Evolutionary conservation across 2,113 vertebrate species (phyloP).

Genomic region (Cacatua alba): DNA sequence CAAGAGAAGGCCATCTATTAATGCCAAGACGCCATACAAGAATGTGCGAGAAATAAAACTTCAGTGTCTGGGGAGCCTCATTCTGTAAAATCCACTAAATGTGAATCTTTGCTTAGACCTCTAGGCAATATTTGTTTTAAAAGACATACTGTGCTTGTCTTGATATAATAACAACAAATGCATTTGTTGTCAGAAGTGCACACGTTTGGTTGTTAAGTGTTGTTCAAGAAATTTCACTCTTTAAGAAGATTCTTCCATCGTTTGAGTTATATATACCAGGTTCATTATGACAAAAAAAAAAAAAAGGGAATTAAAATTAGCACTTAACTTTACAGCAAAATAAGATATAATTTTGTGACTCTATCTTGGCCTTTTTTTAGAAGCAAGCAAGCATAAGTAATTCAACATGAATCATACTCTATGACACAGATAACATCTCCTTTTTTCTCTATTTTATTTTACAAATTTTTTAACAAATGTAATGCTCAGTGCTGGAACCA

Average conservation of each 20-base stretch:
- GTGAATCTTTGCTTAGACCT: not conserved
- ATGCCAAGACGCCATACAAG: not conserved
- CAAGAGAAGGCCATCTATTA: not conserved
- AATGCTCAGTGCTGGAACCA: not conserved
- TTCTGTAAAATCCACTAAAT: not conserved
- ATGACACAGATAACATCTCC: not conserved
- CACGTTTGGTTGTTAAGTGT: not conserved
- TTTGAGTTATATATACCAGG: not conserved
- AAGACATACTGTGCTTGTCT: not conserved
- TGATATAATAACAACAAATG: not conserved
- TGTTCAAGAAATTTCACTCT: not conserved
- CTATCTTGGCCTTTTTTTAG: not conserved
- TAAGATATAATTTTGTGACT: not conserved
- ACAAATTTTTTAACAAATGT: not conserved
- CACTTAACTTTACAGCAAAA: not conserved
- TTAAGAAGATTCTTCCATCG: not conserved
- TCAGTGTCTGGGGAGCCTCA: not conserved
- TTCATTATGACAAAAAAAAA: not conserved
- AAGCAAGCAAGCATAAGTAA: not conserved
- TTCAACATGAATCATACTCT: not conserved
- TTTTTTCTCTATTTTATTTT: not conserved
- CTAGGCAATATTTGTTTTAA: not conserved
- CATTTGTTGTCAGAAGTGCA: not conserved
- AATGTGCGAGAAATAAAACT: not conserved
- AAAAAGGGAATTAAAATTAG: not conserved